Conservation (phyloP, 2,113 vertebrate species). For the Microcebus tavaratra region DNA sequence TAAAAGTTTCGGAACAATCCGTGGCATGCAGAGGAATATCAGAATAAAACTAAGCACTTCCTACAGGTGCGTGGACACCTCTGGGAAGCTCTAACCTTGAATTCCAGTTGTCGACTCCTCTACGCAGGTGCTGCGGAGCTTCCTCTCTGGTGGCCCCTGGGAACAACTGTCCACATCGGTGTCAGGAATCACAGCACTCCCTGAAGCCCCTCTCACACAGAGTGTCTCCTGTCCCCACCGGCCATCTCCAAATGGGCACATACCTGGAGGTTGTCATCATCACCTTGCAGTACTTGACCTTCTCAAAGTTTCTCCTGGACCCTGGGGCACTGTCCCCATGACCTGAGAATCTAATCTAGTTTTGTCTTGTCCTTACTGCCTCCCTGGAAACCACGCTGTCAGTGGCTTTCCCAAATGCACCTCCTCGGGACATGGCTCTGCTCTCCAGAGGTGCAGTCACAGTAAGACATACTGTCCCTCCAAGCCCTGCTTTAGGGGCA, state of each 20-base stretch:
- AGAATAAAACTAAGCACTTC: background rate
- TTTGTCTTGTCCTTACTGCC: background rate
- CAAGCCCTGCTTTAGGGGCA: background rate
- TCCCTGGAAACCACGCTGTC: background rate
- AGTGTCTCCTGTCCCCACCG: background rate
- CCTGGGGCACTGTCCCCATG: background rate
- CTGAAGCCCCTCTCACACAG: too few relatives aligned
- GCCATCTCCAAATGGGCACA: background rate
- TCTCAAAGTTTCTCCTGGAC: background rate
- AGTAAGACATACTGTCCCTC: fast-evolving
- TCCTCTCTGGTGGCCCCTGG: background rate
- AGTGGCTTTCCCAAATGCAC: background rate
- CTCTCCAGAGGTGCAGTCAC: background rate
- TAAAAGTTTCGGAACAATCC: background rate
- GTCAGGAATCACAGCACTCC: background rate
- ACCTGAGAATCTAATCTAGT: background rate
- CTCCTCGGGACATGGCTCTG: background rate
- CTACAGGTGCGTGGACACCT: background rate
- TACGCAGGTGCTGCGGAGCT: background rate
- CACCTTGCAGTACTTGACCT: background rate
- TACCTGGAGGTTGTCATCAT: background rate
- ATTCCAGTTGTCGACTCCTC: background rate
- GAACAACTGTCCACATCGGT: background rate
- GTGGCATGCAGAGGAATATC: background rate
- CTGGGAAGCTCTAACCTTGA: background rate